Base-by-base conservation (phyloP, 1,140 invertebrate genomes). In the Sycobia sp. region DNA sequence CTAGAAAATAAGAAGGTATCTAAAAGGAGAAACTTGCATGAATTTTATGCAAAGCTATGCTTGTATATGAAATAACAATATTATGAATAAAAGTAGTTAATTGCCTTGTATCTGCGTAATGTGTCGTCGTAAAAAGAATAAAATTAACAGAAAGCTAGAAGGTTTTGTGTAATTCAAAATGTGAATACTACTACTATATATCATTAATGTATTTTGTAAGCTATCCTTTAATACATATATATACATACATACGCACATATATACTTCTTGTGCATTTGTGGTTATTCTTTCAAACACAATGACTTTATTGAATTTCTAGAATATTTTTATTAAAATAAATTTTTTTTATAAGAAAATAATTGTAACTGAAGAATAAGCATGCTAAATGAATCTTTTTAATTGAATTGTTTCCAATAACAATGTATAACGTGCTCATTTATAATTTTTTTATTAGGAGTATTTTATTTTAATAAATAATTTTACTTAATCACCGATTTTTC, bases 171-270 rank as follows among this genome's bases (percentile, higher is more conserved):
- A 71, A 72, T 69, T 74, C 69, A 20, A 71, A 71, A 69, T 80
- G 72, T 77, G 70, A 76, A 77, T 73, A 70, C 67, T 70, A 68
- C 74, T 66, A 18, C 29, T 67, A 68, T 70, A 71, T 64, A 69
- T 73, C 72, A 70, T 66, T 73, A 69, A 75, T 73, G 71, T 76
- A 76, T 76, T 76, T 78, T 79, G 68, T 74, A 78, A 75, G 36
- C 70, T 71, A 67, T 62, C 69, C 57, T 75, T 67, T 69, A 74
- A 66, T 74, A 71, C 73, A 71, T 74, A 73, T 75, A 74, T 34
- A 50, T 27, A 34, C 20, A 50, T 39, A 53, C 34, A 38, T 18
- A 74, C 74, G 74, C 14, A 47, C 29, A 47, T 47, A 47, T 27
- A 47, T 27, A 47, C 29, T 1, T 25, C 46, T 57, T 53, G 58